Base-by-base conservation (phyloP, 2,113 vertebrate species). In the Zapornia atra region DNA sequence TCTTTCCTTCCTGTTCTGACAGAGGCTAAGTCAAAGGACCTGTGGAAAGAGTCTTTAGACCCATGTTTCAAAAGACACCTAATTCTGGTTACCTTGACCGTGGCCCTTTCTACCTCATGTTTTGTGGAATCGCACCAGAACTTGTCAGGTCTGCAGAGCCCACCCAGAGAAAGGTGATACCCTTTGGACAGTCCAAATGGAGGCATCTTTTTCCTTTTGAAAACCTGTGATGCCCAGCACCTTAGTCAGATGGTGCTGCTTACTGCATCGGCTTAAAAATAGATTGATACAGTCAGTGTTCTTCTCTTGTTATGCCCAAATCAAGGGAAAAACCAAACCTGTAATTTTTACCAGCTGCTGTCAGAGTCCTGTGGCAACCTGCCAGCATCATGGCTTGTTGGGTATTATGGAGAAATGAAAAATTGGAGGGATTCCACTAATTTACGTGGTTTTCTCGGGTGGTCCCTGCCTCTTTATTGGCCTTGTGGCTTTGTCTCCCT, bases 311-410 rank as follows among this genome's bases (percentile, higher is more conserved):
- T 85, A 36, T 73, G 70, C 50, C 53, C 75, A 91, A 72, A 76
- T 80, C 44, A 54, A 85, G 61, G 44, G 65, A 42, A 87, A 91
- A 91, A 82, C 11, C 26, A 44, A 79, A 38, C n/a, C 40, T 1
- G 0, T 85, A 48, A 69, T 87, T 96, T 85, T 85, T 82, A 92
- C 57, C 10, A 16, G 66, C 83, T 92, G 77, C 87, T 85, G 25
- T 87, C 82, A 91, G 80, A 80, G 53, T 78, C 81, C 69, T 66
- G 50, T 85, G 94, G 93, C 89, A 91, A 26, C 50, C 29, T 87
- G 89, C 84, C 87, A 92, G 44, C 1, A 0, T 57, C 34, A 3
- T 20, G 70, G 59, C 36, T 92, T 50, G 1, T 31, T 91, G 78
- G 50, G 11, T 76, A 8, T 73, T 84, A 61, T 15, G n/a, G 66